Conservation (phyloP, 2,888 invertebrate genomes). For the Anarsia innoxiella region DNA sequence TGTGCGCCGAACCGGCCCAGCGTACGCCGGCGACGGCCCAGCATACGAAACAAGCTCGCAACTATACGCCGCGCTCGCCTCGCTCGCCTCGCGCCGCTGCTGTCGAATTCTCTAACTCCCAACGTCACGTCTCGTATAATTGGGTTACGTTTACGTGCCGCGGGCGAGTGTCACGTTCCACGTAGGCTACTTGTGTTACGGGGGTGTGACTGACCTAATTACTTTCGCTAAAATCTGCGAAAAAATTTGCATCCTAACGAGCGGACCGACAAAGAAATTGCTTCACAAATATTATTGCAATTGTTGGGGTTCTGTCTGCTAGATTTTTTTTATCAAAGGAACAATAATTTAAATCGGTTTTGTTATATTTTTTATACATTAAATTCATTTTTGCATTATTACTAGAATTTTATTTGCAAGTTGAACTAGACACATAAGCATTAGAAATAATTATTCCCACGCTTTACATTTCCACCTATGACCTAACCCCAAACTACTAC, state of each 20-base stretch:
- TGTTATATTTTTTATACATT: too few species aligned
- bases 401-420: too few species aligned
- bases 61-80: conserved; percentile 22
- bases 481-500: conserved; percentile 46
- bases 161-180: conserved; percentile 48
- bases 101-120: conserved; percentile 44
- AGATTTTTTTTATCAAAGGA: too few species aligned
- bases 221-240: conserved; percentile 40
- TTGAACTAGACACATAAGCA: too few species aligned
- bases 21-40: conserved; percentile 29
- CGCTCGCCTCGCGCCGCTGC: conserved; percentile 36
- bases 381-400: too few species aligned
- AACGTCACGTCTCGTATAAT: conserved; percentile 66
- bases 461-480: conserved; percentile 53
- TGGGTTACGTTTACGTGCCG: conserved; percentile 72
- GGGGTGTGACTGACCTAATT: conserved; percentile 67
- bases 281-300: too few species aligned
- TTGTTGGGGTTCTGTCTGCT: too few species aligned
- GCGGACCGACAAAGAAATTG: too few species aligned
- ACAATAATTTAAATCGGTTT: too few species aligned
- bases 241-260: conserved; percentile 5
- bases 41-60: conserved; percentile 66
- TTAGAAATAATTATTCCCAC: conserved; percentile 44
- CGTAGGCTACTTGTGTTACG: conserved; percentile 33
- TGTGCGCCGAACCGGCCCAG: conserved; percentile 65